These are phyloP conservation scores for Lutraria rhynchaena DNA, from an alignment of 1,140 invertebrate species.

Conservation along the genomic window DNA sequence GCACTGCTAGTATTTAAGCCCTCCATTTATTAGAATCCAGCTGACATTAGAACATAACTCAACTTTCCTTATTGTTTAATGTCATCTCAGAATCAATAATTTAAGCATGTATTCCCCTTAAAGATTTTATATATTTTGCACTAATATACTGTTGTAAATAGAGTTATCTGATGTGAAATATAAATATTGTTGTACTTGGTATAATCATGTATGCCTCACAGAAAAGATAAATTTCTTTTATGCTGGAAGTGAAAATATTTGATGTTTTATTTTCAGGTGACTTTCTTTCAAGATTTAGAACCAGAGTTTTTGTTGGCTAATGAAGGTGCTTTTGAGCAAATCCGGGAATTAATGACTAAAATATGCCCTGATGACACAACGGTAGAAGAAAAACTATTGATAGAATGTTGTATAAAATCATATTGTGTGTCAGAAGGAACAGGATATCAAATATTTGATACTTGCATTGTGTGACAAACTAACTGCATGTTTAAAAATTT, in stretches of 20 bases:
- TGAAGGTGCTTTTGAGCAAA: neutral
- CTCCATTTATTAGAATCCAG: no score
- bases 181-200: neutral
- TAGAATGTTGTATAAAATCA: conserved; percentile 59
- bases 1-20: no score
- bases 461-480: conserved; percentile 26
- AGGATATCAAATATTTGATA: conserved; percentile 60
- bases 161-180: neutral
- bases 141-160: neutral
- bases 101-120: neutral
- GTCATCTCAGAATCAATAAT: neutral
- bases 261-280: conserved; percentile 35
- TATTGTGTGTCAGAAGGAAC: conserved; percentile 24
- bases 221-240: neutral
- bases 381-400: conserved; percentile 34
- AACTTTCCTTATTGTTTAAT: neutral
- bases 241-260: neutral
- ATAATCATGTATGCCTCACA: neutral
- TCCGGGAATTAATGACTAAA: conserved; percentile 26
- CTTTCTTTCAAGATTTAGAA: conserved; percentile 54
- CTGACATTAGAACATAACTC: no score
- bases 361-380: conserved; percentile 30
- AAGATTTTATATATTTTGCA: neutral
- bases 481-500: neutral
- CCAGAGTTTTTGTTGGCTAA: conserved; percentile 40